phyloP scores from a whole-genome alignment of 37 sponge, comb jelly and placozoan genomes.

The Aplysina aerophoba region DNA sequence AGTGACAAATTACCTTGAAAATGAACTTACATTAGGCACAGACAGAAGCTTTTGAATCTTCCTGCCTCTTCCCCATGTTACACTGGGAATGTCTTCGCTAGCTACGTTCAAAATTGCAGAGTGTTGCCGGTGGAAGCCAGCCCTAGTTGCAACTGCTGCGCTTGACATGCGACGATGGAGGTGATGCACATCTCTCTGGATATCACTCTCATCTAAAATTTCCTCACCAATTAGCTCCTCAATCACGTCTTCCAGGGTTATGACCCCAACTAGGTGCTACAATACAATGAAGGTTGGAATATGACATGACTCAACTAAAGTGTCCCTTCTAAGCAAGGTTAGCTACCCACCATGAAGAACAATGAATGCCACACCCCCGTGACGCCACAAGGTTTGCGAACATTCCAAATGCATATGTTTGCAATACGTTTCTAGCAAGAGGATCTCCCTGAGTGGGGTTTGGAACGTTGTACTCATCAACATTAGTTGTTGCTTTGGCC shows the following conservation, averaged over 20 bases:
- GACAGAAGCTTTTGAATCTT: conserved; percentile 1
- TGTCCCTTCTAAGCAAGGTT: too few species aligned
- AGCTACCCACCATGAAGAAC: too few species aligned
- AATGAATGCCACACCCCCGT: too few species aligned
- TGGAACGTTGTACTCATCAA: too few species aligned
- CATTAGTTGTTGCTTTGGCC: too few species aligned
- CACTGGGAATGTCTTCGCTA: not conserved
- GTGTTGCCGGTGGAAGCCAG: not conserved
- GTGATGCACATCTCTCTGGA: conserved; percentile 45
- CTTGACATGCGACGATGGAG: not conserved
- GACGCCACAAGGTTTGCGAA: too few species aligned
- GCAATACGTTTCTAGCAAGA: too few species aligned
- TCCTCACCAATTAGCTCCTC: conserved; percentile 92
- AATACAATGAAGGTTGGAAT: too few species aligned
- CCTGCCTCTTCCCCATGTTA: not conserved
- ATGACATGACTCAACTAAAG: too few species aligned
- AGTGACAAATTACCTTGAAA: too few species aligned
- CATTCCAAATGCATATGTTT: too few species aligned
- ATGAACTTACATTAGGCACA: not conserved
- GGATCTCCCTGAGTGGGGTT: too few species aligned
- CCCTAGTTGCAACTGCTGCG: conserved; percentile 4
- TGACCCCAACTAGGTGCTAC: conserved; percentile 69
- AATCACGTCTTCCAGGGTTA: conserved; percentile 90
- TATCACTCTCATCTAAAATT: conserved; percentile 88
- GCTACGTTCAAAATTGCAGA: not conserved